Conservation (phyloP, 2,797 vertebrate species). For the Channa striata region DNA sequence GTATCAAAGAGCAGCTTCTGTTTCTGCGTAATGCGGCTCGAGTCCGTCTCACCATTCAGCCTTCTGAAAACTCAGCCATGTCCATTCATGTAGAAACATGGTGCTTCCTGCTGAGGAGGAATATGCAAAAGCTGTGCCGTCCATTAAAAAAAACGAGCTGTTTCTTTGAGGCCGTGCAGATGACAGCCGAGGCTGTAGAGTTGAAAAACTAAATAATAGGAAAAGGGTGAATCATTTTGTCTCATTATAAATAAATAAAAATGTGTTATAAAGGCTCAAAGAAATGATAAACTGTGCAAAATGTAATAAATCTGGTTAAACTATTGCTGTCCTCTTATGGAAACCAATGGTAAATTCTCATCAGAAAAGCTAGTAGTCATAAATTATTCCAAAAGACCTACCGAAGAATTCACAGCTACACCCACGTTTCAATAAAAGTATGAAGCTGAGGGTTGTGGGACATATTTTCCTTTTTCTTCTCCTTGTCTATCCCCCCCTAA, state of each 20-base stretch:
- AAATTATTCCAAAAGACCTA: slow-evolving; percentile 25
- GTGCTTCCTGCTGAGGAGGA: slow-evolving; percentile 71
- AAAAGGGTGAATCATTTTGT: slow-evolving; percentile 37
- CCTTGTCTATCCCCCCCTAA: slow-evolving; percentile 13
- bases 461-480: slow-evolving; percentile 7
- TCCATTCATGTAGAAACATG: slow-evolving; percentile 78
- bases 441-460: slow-evolving; percentile 23
- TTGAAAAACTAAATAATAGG: slow-evolving; percentile 11
- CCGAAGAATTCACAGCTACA: slow-evolving; percentile 37
- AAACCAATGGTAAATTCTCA: slow-evolving; percentile 23
- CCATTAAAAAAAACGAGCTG: slow-evolving; percentile 45
- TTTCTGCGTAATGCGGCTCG: slow-evolving; percentile 53
- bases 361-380: slow-evolving; percentile 28
- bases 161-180: slow-evolving; percentile 21
- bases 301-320: slow-evolving; percentile 7
- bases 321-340: slow-evolving; percentile 18
- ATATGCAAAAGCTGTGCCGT: slow-evolving; percentile 63
- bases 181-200: slow-evolving; percentile 10
- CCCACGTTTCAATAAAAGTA: slow-evolving; percentile 26
- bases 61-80: slow-evolving; percentile 75
- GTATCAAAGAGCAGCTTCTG: slow-evolving; percentile 60
- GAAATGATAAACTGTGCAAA: slow-evolving; percentile 6
- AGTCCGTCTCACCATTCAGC: slow-evolving; percentile 71
- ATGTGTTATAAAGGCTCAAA: slow-evolving; percentile 34
- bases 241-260: slow-evolving; percentile 32